Conservation (phyloP, 2,797 vertebrate species). For the Gadopsis marmoratus region DNA sequence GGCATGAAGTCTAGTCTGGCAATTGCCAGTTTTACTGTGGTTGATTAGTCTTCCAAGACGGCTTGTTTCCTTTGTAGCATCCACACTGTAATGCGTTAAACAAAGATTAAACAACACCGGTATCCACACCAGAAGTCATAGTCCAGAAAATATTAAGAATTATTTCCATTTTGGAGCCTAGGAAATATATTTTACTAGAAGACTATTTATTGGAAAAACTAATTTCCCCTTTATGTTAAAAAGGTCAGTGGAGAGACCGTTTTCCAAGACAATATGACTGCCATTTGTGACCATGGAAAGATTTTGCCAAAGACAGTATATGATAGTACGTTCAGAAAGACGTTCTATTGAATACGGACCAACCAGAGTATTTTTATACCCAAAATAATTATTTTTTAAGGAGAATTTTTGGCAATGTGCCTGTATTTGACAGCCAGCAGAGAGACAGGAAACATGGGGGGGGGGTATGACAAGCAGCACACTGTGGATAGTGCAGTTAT, state of each 20-base stretch:
- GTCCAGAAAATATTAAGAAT: neutral
- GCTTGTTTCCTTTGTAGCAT: conserved; percentile 91
- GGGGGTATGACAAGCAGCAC: neutral
- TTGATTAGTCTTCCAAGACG: conserved; percentile 94
- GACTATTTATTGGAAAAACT: no score
- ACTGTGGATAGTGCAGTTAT: no score
- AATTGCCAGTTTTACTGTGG: conserved; percentile 96
- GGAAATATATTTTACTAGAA: neutral
- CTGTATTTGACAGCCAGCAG: no score
- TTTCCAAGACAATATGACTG: no score
- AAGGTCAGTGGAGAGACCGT: neutral
- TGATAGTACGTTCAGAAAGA: no score
- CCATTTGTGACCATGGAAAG: no score
- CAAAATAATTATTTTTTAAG: no score
- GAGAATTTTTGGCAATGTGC: no score
- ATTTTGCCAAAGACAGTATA: no score
- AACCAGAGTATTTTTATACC: no score
- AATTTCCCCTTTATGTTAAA: neutral
- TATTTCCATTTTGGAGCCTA: neutral
- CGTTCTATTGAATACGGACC: no score
- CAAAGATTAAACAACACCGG: neutral
- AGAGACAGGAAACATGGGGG: no score
- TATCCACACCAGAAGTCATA: neutral
- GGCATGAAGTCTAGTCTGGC: conserved; percentile 93
- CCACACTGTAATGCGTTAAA: conserved; percentile 85